Evolutionary conservation across 1,140 invertebrate genomes (phyloP), one percentile per base, ranked within the genome.

Genomic region (Rhynchophorus ferrugineus): DNA sequence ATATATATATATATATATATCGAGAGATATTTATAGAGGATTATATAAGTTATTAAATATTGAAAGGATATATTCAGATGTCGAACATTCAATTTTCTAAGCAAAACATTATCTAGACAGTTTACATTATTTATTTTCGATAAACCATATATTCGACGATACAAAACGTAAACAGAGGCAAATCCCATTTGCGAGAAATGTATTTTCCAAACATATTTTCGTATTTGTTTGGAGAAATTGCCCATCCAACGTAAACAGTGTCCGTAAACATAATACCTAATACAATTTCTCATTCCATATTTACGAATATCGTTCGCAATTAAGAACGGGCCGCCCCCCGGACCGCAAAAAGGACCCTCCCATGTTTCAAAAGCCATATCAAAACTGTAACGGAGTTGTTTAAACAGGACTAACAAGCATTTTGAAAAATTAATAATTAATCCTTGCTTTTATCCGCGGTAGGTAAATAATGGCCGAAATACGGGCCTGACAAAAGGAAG

Each of bases 351-450:
- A 11, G 24, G 5, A 11, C 24, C 5, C 5, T 11, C 24, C 24
- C 24, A n/a, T n/a, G n/a, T 29, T 29, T 29, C 11, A 29, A 29
- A 29, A 29, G 24, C 24, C 24, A 29, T 29, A 29, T 29, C 24
- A 29, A 29, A 29, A 29, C 24, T 29, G 24, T 29, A 29, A 29
- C 24, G 24, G 24, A 11, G 5, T 29, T 29, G 24, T 29, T 29
- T 29, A 38, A 13, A 38, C 36, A 38, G 16, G 11, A 38, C 11
- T 38, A 38, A n/a, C 11, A 13, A 38, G 36, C 11, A 38, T 38
- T 38, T 19, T 52, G 49, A 52, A 52, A 52, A 52, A 52, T 52
- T 45, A 38, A 19, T 22, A 38, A 45, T 45, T 52, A 52, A 52
- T 45, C 49, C 49, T n/a, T 13, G 14, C 39, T 37, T 51, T 51